Conservation (phyloP, 2,797 vertebrate genomes). For the Euthynnus affinis region DNA sequence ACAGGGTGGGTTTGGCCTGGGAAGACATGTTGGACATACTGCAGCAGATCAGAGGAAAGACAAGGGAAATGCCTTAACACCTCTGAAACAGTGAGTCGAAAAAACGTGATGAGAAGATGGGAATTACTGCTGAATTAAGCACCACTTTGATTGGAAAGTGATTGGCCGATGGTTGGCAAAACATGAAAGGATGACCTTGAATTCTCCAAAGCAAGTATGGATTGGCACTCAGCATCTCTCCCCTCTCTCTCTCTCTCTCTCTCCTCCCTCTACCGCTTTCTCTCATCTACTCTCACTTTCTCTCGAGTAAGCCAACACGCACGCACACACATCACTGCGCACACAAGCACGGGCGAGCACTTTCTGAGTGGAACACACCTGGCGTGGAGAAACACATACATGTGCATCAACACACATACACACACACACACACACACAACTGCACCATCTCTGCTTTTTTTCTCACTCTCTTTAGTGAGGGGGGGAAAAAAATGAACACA, state of each 20-base stretch:
- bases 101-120: slow-evolving; percentile 73
- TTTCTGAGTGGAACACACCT: slow-evolving; percentile 36
- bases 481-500: slow-evolving; percentile 64
- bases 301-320: slow-evolving; percentile 6
- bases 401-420: slow-evolving; percentile 51
- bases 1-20: slow-evolving; percentile 63
- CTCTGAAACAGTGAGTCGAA: slow-evolving; percentile 66
- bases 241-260: slow-evolving; percentile 51
- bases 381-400: slow-evolving; percentile 44
- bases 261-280: slow-evolving; percentile 49
- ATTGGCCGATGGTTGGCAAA: slow-evolving; percentile 86
- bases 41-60: slow-evolving; percentile 72
- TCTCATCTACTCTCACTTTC: slow-evolving; percentile 42
- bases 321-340: slow-evolving; percentile 20
- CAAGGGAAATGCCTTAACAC: slow-evolving; percentile 60
- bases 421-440: slow-evolving; percentile 33
- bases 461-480: slow-evolving; percentile 62
- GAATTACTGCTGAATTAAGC: slow-evolving; percentile 87
- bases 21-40: slow-evolving; percentile 65
- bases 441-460: slow-evolving; percentile 60
- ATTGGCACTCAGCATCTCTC: slow-evolving; percentile 73
- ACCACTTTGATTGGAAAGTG: slow-evolving; percentile 85
- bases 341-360: slow-evolving; percentile 15
- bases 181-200: slow-evolving; percentile 88
- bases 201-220: slow-evolving; percentile 82